Evolutionary conservation across 1,140 invertebrate species (phyloP).

Genomic region (Temnothorax longispinosus): DNA sequence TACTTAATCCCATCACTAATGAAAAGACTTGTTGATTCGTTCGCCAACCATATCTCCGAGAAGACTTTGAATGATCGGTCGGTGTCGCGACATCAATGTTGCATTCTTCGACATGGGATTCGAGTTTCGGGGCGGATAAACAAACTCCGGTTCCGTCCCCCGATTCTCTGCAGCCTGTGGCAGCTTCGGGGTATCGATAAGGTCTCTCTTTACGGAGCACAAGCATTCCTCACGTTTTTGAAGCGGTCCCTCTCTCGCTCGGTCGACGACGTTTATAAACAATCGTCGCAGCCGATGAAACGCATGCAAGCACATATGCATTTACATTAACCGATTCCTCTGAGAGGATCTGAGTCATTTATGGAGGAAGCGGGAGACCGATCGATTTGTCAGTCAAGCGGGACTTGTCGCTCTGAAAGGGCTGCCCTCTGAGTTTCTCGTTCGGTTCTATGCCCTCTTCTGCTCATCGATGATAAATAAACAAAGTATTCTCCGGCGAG

Average conservation of each 20-base stretch:
- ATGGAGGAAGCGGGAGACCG: background rate
- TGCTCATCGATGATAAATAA: background rate
- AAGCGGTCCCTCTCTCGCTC: constrained; percentile 14
- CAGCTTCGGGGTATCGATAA: constrained; percentile 66
- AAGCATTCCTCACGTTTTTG: constrained; percentile 9
- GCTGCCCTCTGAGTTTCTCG: background rate
- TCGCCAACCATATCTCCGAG: background rate
- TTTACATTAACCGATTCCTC: constrained; percentile 53
- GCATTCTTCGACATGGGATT: background rate
- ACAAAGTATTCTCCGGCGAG: background rate
- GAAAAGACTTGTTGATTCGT: too few species aligned
- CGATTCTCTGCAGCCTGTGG: background rate
- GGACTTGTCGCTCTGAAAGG: constrained; percentile 48
- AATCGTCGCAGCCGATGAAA: constrained; percentile 53
- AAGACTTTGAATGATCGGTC: background rate
- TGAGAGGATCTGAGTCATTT: constrained; percentile 62
- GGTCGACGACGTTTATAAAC: constrained; percentile 64
- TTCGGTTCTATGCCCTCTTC: background rate
- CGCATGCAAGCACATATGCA: background rate
- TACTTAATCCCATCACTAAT: too few species aligned
- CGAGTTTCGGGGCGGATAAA: constrained; percentile 1
- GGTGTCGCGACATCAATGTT: background rate
- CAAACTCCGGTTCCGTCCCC: background rate
- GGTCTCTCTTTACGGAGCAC: background rate
- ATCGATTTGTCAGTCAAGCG: constrained; percentile 64